Evolutionary conservation across 2,113 vertebrate genomes (phyloP).

Genomic region (Laterallus jamaicensis): DNA sequence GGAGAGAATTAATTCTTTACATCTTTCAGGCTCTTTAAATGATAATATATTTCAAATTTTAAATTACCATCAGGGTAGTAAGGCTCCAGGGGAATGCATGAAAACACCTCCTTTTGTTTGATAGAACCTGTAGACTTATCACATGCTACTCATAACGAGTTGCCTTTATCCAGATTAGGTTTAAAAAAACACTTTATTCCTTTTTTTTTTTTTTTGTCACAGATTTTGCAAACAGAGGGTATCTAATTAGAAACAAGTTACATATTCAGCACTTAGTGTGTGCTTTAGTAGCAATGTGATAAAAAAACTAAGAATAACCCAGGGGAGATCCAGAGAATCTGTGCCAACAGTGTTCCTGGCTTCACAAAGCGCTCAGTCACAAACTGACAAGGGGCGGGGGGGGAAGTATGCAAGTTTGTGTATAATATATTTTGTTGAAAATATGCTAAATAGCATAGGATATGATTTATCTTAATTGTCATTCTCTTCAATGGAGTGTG

Average conservation of each 20-base stretch:
- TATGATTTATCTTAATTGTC: conserved; percentile 50
- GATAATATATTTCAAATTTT: conserved; percentile 70
- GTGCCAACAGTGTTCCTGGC: background rate
- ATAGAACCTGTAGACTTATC: conserved; percentile 59
- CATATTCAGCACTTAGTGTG: conserved; percentile 53
- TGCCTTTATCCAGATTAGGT: conserved; percentile 56
- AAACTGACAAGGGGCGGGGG: conserved; percentile 1
- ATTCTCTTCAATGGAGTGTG: background rate
- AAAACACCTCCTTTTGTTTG: conserved; percentile 70
- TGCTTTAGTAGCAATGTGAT: conserved; percentile 44
- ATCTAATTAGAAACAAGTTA: conserved; percentile 69
- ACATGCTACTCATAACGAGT: conserved; percentile 49
- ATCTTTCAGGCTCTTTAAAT: conserved; percentile 64
- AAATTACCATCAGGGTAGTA: conserved; percentile 52
- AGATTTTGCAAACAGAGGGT: conserved; percentile 57
- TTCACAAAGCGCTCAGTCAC: conserved; percentile 15
- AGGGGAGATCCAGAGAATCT: conserved; percentile 47
- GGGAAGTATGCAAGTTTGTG: background rate
- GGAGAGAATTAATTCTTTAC: conserved; percentile 66
- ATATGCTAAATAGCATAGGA: background rate
- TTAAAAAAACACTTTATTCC: conserved; percentile 22
- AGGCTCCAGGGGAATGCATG: conserved; percentile 50
- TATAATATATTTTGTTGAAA: conserved; percentile 5
- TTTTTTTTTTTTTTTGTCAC: conserved; percentile 5
- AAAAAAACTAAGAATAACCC: conserved; percentile 51